Base-by-base conservation (phyloP, 1,140 invertebrate genomes). In the Bilobella aurantiaca region DNA sequence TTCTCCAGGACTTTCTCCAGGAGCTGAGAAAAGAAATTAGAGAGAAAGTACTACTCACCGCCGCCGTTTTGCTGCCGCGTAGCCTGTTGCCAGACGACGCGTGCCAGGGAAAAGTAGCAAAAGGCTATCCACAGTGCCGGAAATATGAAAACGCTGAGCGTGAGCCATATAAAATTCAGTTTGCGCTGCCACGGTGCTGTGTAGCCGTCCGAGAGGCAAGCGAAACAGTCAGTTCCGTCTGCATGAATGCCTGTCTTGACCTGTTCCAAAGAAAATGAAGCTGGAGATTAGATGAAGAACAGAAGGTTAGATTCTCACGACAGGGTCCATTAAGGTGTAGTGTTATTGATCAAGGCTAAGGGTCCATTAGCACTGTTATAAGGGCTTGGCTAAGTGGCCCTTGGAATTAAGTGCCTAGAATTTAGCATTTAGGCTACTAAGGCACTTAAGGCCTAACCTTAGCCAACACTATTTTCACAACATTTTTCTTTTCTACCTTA, bases 161-260 rank as follows among this genome's bases (percentile, higher is more conserved):
- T 76, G 64, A 80, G 74, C 69, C 77, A 80, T 5, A 77, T 75
- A 37, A 80, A 76, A 64, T 80, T 79, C 0, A 78, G 42, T 68
- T 78, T 78, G 1, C 78, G 67, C 64, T 80, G 79, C 79, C 79
- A 80, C 42, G 68, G 57, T 5, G 74, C 76, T 0, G 78, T 79
- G 69, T 80, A 80, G 14, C 79, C 79, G 27, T 68, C 63, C 31
- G 76, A 77, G 46, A 70, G 65, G 64, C 79, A 80, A 14, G 69
- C 69, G 30, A 73, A 73, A n/a, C 74, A 59, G 5, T 68, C 60
- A 3, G 73, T 72, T 37, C 77, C 74, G n/a, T 73, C 73, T 23
- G 68, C 71, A 61, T 34, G 56, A 42, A 2, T 67, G 69, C 29
- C 67, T 56, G n/a, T 68, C 75, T 65, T 76, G 14, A 65, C 69